Percentiles rank a stretch among this genome's conserved stretches.
Conservation (phyloP, 30 jellyfish, hydroid and myxozoan genomes). For the Chrysaora quinquecirrha region DNA sequence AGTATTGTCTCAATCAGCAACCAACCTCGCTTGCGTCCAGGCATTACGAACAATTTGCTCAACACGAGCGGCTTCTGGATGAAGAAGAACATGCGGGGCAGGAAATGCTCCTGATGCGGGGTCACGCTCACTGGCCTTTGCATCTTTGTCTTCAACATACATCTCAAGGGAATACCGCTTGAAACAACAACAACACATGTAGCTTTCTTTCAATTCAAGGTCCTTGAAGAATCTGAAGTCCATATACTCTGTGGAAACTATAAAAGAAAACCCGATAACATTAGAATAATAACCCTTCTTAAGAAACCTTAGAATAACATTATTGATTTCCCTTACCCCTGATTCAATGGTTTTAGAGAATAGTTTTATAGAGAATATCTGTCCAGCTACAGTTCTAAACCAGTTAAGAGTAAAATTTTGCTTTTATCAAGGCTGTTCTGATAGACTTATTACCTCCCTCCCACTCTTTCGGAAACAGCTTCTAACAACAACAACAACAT, state of each 20-base stretch:
- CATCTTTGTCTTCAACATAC: constrained; percentile 96
- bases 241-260: constrained; percentile 98
- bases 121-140: constrained; percentile 83
- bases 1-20: constrained; percentile 87
- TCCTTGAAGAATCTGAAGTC: constrained; percentile 98
- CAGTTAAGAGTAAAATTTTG: no score
- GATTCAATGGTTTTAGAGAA: no score
- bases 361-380: no score
- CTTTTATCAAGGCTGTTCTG: no score
- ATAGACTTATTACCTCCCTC: no score
- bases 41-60: constrained; percentile 96
- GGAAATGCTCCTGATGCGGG: constrained; percentile 79
- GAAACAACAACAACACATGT: constrained; percentile 90
- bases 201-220: constrained; percentile 89
- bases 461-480: no score
- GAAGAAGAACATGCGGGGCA: constrained; percentile 87
- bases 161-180: constrained; percentile 80
- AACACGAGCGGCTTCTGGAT: constrained; percentile 94
- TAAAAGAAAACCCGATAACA: no score
- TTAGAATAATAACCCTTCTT: no score
- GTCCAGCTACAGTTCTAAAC: no score
- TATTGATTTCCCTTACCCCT: no score
- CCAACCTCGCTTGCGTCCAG: constrained; percentile 94
- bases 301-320: no score
- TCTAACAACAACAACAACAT: no score